phyloP scores from a whole-genome alignment of 1,140 invertebrate genomes.

The Drosophila ercepeae region DNA sequence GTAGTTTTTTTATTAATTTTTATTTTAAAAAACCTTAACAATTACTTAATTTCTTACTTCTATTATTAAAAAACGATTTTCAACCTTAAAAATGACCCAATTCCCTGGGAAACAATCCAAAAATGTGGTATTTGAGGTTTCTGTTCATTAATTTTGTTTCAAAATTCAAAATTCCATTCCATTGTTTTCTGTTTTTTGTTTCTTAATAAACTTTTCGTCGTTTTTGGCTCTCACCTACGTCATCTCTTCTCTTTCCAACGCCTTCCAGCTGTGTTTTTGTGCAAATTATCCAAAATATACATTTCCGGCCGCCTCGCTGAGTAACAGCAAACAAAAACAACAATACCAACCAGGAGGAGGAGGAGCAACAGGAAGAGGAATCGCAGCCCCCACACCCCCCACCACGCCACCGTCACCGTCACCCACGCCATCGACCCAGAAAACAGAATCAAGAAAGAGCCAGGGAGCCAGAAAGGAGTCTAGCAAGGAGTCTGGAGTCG shows the following conservation, averaged over 20 bases:
- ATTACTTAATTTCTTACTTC: neutral
- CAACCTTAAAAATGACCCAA: neutral
- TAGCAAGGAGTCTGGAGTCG: constrained; percentile 37
- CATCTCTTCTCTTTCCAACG: constrained; percentile 54
- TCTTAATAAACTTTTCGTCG: neutral
- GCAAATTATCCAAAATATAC: constrained; percentile 82
- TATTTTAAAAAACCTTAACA: too few relatives aligned
- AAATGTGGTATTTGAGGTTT: neutral
- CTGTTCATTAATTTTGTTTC: neutral
- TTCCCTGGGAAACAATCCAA: neutral
- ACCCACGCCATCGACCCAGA: constrained; percentile 33
- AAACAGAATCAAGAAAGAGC: constrained; percentile 28
- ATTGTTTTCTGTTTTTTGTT: neutral
- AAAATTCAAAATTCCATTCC: too few relatives aligned
- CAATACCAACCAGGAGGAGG: constrained; percentile 25
- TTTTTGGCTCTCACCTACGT: constrained; percentile 58
- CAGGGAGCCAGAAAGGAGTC: constrained; percentile 14
- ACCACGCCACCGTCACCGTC: constrained; percentile 15
- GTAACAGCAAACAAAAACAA: constrained; percentile 33
- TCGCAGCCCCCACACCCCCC: neutral
- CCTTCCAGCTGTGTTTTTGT: constrained; percentile 79
- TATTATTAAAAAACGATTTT: too few relatives aligned
- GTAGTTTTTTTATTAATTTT: neutral
- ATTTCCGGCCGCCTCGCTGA: constrained; percentile 65
- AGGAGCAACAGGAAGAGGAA: constrained; percentile 24